Evolutionary conservation across 35 echinoderm and acorn worm species (phyloP).

Genomic region (Acanthaster planci): DNA sequence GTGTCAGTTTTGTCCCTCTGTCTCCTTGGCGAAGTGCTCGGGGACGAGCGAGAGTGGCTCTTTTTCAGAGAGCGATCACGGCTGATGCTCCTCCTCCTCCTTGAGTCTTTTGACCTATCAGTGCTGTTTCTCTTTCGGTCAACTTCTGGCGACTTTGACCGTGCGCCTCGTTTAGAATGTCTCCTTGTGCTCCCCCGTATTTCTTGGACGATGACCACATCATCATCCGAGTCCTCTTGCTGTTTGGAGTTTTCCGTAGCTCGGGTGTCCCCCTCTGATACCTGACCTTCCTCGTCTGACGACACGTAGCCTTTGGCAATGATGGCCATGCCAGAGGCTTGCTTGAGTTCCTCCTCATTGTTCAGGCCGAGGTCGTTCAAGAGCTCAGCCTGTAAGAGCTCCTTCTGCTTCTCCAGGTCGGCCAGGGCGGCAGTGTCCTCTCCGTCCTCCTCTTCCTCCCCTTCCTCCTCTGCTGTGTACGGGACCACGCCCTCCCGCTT

Average conservation of each 20-base stretch:
- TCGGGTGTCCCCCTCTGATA: slow-evolving; percentile 44
- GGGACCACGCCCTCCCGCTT: too few relatives aligned
- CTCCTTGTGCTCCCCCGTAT: slow-evolving; percentile 37
- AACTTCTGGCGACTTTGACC: slow-evolving; percentile 29
- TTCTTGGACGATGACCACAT: slow-evolving; percentile 23
- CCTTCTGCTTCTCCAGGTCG: slow-evolving; percentile 96
- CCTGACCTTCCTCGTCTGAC: slow-evolving; percentile 52
- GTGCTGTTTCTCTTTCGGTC: not conserved
- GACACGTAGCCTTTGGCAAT: slow-evolving; percentile 26
- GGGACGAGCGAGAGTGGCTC: not conserved
- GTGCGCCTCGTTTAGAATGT: not conserved
- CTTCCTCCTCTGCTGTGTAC: not conserved
- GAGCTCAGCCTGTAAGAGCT: slow-evolving; percentile 75
- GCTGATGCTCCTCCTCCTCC: slow-evolving; percentile 12
- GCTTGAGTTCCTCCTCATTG: slow-evolving; percentile 51
- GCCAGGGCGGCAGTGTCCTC: slow-evolving; percentile 55
- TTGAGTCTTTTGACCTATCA: slow-evolving; percentile 38
- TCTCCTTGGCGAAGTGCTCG: slow-evolving; percentile 11
- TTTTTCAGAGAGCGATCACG: not conserved
- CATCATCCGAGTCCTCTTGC: slow-evolving; percentile 14
- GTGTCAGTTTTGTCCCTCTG: slow-evolving; percentile 15
- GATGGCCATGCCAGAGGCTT: slow-evolving; percentile 37
- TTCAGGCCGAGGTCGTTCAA: slow-evolving; percentile 59
- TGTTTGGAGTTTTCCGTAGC: slow-evolving; percentile 43
- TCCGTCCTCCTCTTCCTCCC: slow-evolving; percentile 36